Base-by-base conservation (phyloP, 2,888 invertebrate genomes). In the Mechanitis mazaeus region DNA sequence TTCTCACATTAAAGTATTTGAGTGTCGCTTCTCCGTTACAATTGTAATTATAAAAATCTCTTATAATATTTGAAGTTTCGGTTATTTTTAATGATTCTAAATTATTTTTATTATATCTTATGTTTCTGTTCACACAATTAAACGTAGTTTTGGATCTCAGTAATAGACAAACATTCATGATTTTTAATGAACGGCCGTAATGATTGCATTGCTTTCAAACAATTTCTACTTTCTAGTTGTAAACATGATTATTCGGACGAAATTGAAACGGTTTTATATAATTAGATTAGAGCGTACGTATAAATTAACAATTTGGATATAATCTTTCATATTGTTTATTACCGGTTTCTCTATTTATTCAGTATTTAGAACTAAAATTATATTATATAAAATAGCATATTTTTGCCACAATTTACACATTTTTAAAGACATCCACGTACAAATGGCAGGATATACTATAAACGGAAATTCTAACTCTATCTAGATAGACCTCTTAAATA, bases 211-310 rank as follows among this genome's bases (percentile, higher is more conserved):
- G 73, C 71, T 75, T 71, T 68, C 69, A 64, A 69, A 65, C 62
- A 63, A 65, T 72, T 69, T 71, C 72, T 73, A 77, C 84, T 85
- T 85, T 85, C 85, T 81, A 81, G 79, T 83, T 82, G 82, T 85
- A 83, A 80, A 83, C 78, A 80, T 76, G 72, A 77, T 72, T 70
- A 70, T 67, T 69, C 68, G 63, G 67, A 65, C 67, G 67, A 68
- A 70, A 70, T 67, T 67, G 60, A 60, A 69, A 68, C 63, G 65
- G 64, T 61, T 71, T 68, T 66, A 64, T 66, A 66, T 69, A 70
- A 71, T 70, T 71, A 67, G 56, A 66, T 65, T 65, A 69, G 63
- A 68, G 58, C 59, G 64, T 68, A 62, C 58, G 62, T 64, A 64
- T 63, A 57, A 60, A 64, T 55, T 59, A 61, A 62, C 59, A 65